Conservation (phyloP, 2,797 vertebrate species). For the Zalophus californianus region DNA sequence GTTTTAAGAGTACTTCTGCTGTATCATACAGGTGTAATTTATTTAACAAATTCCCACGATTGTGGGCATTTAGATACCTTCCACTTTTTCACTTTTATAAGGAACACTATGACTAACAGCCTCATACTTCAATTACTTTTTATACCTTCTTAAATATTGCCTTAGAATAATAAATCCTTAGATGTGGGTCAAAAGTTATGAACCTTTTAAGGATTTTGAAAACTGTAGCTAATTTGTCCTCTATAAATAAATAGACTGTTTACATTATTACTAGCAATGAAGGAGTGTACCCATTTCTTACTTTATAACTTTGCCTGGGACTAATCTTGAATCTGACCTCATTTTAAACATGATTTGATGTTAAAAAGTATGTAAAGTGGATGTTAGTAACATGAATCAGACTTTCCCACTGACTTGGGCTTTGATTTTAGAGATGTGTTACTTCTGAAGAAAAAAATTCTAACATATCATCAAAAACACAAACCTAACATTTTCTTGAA, state of each 20-base stretch:
- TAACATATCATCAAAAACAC: conserved; percentile 40
- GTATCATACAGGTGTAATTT: neutral
- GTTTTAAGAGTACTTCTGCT: conserved; percentile 29
- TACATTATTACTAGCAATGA: conserved; percentile 6
- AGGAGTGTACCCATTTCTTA: neutral
- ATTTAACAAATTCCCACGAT: conserved; percentile 21
- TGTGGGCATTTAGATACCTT: neutral
- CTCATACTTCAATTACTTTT: neutral
- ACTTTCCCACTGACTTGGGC: conserved; percentile 12
- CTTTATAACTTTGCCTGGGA: conserved; percentile 57
- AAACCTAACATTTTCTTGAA: conserved; percentile 29
- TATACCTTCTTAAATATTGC: neutral
- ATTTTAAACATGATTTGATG: neutral
- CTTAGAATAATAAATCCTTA: conserved; percentile 50
- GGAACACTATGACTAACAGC: conserved; percentile 26
- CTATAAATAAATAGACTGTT: neutral
- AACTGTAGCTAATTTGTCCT: neutral
- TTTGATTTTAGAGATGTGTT: conserved; percentile 58
- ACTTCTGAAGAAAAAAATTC: conserved; percentile 18
- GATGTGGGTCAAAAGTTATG: conserved; percentile 41
- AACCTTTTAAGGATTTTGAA: conserved; percentile 58
- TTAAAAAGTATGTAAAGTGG: neutral
- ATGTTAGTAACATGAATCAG: conserved; percentile 21
- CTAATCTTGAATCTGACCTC: conserved; percentile 42
- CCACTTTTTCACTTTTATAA: conserved; percentile 31